These are phyloP conservation scores for Columbina picui DNA, from an alignment of 2,113 vertebrate genomes.

Conservation along the genomic window DNA sequence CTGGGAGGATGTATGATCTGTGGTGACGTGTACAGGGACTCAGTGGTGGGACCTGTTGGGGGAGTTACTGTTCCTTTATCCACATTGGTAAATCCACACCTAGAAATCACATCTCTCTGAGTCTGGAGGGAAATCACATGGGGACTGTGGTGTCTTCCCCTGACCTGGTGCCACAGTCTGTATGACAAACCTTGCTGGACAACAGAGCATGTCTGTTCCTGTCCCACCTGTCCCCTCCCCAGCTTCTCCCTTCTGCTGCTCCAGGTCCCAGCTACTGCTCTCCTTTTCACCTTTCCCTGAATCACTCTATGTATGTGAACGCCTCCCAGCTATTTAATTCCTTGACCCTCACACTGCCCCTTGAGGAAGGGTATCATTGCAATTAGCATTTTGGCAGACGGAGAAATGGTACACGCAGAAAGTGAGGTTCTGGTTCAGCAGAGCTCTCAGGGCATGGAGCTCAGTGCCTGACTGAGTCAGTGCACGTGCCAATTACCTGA, in stretches of 20 bases:
- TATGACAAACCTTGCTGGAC: neutral
- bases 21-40: neutral
- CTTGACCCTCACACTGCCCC: neutral
- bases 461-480: neutral
- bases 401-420: neutral
- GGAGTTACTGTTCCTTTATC: neutral
- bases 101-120: neutral
- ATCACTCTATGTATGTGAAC: accelerated
- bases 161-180: neutral
- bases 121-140: neutral
- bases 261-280: neutral
- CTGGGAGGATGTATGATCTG: accelerated
- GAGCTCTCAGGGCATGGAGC: neutral
- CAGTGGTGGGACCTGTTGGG: neutral
- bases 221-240: neutral
- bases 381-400: accelerated
- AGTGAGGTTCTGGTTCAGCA: neutral
- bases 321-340: neutral
- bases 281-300: neutral
- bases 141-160: neutral
- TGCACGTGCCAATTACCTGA: neutral
- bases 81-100: accelerated
- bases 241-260: neutral
- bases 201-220: neutral
- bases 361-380: neutral